Conservation (phyloP, 1,140 invertebrate genomes). For the Drosophila asahinai region DNA sequence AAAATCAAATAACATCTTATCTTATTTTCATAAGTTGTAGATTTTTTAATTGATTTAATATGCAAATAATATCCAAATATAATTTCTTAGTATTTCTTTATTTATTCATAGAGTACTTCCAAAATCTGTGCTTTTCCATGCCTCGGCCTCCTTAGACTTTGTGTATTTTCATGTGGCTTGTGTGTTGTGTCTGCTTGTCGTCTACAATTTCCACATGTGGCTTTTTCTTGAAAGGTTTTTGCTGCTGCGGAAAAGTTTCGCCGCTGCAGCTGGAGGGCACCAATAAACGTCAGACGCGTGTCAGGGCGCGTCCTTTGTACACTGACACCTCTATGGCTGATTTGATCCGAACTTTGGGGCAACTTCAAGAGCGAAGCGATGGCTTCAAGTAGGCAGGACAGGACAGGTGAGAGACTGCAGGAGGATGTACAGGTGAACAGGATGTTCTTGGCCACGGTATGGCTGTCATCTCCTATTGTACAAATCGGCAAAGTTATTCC, state of each 20-base stretch:
- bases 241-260: slow-evolving; percentile 51
- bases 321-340: slow-evolving; percentile 72
- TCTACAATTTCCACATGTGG: slow-evolving; percentile 64
- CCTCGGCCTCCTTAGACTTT: slow-evolving; percentile 3
- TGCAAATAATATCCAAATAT: background rate
- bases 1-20: too few relatives aligned
- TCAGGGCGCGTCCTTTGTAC: slow-evolving; percentile 74
- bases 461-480: slow-evolving; percentile 29
- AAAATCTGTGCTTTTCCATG: background rate
- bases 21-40: background rate
- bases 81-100: background rate
- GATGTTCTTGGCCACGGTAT: slow-evolving; percentile 61
- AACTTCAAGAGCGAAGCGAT: slow-evolving; percentile 30
- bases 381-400: slow-evolving; percentile 3
- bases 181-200: slow-evolving; percentile 49
- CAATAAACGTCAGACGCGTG: slow-evolving; percentile 80
- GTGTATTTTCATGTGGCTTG: slow-evolving; percentile 26
- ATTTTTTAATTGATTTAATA: background rate
- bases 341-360: slow-evolving; percentile 46
- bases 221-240: slow-evolving; percentile 41
- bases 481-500: slow-evolving; percentile 56
- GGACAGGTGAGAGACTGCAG: slow-evolving; percentile 13
- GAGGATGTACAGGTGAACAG: slow-evolving; percentile 41
- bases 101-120: slow-evolving; percentile 3
- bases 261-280: slow-evolving; percentile 53